Evolutionary conservation across 1,140 invertebrate genomes (phyloP).

Genomic region (Metaphire vulgaris): DNA sequence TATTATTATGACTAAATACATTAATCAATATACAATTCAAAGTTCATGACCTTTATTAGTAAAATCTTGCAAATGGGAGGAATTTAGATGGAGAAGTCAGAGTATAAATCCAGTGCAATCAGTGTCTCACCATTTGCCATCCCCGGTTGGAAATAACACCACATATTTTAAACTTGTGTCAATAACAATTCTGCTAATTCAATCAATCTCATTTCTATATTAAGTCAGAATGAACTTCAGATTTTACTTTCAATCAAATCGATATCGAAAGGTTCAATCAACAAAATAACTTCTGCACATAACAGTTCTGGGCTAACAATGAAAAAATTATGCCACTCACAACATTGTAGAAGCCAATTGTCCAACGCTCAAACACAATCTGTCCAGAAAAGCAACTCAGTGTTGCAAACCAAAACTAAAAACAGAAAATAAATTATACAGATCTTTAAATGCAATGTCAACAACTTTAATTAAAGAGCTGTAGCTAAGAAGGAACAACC

Average conservation of each 20-base stretch:
- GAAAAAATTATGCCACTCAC: too few relatives aligned
- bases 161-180: neutral
- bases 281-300: too few relatives aligned
- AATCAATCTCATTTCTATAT: neutral
- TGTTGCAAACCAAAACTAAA: conserved; percentile 87
- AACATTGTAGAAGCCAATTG: conserved; percentile 94
- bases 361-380: conserved; percentile 96
- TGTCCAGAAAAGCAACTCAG: conserved; percentile 97
- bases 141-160: too few relatives aligned
- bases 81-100: neutral
- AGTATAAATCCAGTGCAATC: neutral
- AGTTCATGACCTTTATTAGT: neutral
- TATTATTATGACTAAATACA: neutral
- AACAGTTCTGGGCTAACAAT: too few relatives aligned
- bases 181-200: neutral
- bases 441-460: too few relatives aligned
- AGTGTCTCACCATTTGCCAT: neutral
- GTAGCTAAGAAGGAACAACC: too few relatives aligned
- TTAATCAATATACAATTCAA: neutral
- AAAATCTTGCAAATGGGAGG: neutral
- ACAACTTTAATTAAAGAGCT: too few relatives aligned
- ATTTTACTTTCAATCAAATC: neutral
- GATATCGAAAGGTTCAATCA: neutral
- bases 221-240: neutral
- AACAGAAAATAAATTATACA: too few relatives aligned